Base-by-base conservation (phyloP, 1,140 invertebrate genomes). In the Panagrolaimus sp. region DNA sequence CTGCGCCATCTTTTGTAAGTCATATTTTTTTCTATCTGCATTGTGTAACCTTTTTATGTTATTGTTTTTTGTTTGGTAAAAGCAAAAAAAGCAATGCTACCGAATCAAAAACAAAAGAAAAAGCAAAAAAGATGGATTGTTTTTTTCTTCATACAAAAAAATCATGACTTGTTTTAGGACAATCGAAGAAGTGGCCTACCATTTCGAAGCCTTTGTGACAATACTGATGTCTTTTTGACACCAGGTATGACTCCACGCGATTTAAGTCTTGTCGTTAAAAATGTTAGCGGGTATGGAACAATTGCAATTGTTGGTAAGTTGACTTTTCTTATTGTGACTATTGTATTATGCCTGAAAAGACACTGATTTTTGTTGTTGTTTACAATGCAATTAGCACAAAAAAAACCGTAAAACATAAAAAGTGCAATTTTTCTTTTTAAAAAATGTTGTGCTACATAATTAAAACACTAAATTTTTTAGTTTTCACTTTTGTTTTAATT, bases 211-310 rank as follows among this genome's bases (percentile, higher is more conserved):
- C 45, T 72, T 8, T 72, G 71, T 44, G 71, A 72, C 46, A 72
- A 72, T 55, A 72, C 71, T 12, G 46, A 43, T 32, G 21, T 72
- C 21, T 65, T 47, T 44, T 62, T 72, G 17, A 71, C 71, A 14
- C 71, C 71, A 9, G 68, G 68, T 17, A 69, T 67, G 28, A 48
- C 68, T 24, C 68, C n/a, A n/a, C 32, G 52, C 15, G 71, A 73
- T 21, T n/a, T 72, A 21, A 65, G 62, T 38, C 15, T 72, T 14
- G 70, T 72, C 1, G 71, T 72, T 14, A 46, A 52, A 38, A 72
- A 72, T 45, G 71, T 72, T 14, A 68, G 21, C 21, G 71, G 63
- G 8, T 72, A 65, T 44, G 71, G 71, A 47, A 63, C 52, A 9
- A 68, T 72, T 38, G 62, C 71, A 14, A 43, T 72, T 21, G 62